These are phyloP conservation scores for Glareola pratincola DNA, from an alignment of 2,113 vertebrate species.

Conservation along the genomic window DNA sequence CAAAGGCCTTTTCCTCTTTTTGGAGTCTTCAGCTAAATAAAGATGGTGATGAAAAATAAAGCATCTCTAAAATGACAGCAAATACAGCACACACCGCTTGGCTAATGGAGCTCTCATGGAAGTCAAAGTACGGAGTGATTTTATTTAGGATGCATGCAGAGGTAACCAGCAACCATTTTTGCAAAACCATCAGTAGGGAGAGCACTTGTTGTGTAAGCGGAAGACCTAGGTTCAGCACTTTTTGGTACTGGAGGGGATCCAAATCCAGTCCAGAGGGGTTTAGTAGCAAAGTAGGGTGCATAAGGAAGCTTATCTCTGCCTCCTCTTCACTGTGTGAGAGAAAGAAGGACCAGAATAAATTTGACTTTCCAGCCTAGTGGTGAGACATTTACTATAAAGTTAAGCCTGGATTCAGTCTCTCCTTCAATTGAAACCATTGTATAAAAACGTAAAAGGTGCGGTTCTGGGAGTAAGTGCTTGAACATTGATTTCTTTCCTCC, in stretches of 20 bases:
- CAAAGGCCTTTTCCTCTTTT: not conserved
- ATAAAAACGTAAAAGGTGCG: not conserved
- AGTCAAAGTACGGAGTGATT: not conserved
- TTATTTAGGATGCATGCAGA: not conserved
- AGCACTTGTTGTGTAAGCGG: not conserved
- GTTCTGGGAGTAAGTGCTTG: not conserved
- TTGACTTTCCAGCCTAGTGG: not conserved
- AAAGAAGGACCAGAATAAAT: not conserved
- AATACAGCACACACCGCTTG: not conserved
- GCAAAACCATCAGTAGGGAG: not conserved
- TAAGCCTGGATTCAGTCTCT: not conserved
- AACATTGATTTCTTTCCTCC: not conserved
- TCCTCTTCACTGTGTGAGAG: not conserved
- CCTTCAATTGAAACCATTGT: not conserved
- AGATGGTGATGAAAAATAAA: not conserved
- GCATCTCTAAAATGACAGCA: not conserved
- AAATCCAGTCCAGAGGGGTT: not conserved
- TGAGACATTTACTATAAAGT: not conserved
- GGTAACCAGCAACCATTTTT: not conserved
- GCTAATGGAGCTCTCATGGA: not conserved
- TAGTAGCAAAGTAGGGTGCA: not conserved
- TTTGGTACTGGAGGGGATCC: not conserved
- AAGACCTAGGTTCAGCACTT: not conserved
- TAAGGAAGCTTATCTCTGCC: not conserved
- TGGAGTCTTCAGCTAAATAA: not conserved